Evolutionary conservation across 2,113 vertebrate species (phyloP).

Genomic region (Anarrhichthys ocellatus): DNA sequence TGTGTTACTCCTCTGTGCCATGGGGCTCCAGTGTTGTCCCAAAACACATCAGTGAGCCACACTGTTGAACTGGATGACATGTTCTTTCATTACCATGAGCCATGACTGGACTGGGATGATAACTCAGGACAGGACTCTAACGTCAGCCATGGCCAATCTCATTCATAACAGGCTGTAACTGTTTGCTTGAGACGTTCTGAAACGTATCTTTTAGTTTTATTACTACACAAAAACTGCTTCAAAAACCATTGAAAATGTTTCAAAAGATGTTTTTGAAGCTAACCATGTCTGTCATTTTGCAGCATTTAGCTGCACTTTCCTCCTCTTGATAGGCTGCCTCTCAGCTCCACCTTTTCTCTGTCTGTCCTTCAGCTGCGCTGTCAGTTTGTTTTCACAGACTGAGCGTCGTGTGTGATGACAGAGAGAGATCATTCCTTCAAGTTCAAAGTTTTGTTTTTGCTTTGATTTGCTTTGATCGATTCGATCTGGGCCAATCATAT

Average conservation of each 20-base stretch:
- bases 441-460: too few species aligned
- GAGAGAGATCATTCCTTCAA: too few species aligned
- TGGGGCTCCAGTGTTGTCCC: background rate
- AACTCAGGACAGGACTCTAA: background rate
- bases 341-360: background rate
- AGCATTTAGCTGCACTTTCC: background rate
- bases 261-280: too few species aligned
- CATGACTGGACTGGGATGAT: background rate
- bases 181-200: background rate
- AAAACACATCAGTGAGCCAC: background rate
- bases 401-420: background rate
- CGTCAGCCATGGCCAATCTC: background rate
- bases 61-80: background rate
- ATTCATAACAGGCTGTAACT: background rate
- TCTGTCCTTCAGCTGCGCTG: background rate
- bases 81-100: conserved; percentile 2
- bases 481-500: too few species aligned
- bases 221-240: background rate
- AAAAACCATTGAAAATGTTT: background rate
- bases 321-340: background rate
- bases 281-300: background rate
- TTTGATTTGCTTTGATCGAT: too few species aligned
- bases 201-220: background rate
- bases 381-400: too few species aligned
- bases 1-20: background rate